Evolutionary conservation across 2,113 vertebrate species (phyloP), one percentile per base, ranked within the genome.

Genomic region (Poecile atricapillus): DNA sequence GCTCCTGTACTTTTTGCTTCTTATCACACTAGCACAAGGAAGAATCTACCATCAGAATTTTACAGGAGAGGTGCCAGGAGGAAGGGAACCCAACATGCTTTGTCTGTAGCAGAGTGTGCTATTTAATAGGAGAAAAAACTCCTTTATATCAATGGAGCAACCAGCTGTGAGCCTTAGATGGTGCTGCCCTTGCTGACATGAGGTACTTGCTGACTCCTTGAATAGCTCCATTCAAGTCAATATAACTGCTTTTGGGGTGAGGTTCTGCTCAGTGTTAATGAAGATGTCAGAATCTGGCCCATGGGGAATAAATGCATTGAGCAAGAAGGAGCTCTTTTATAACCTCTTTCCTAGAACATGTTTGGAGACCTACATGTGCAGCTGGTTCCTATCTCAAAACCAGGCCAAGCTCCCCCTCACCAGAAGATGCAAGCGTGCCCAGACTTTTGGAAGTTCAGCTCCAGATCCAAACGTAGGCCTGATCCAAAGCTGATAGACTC

Each of bases 271-370:
- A 93, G 62, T 53, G 73, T 93, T 92, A 94, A 92, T 92, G 86
- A 90, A 95, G 88, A 94, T 92, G 92, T 95, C 85, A 10, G 93
- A 78, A 55, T 92, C 68, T 89, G 56, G 60, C 73, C 88, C 83
- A 25, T 0, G 0, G 83, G 83, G 86, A 92, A 90, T 92, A 75
- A 87, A 73, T 55, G 62, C 2, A 6, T 87, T 96, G 86, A 95
- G 92, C 83, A 97, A 97, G 94, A 96, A 94, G 86, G 77, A 82
- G 73, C 60, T 95, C 73, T 96, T 96, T 94, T 94, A 92, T 94
- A 96, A 90, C 83, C 83, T 92, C 90, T 90, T 96, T 96, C 88
- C 91, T 96, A 95, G 87, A 94, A 95, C 91, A 79, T 76, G 67
- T 76, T 96, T 94, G 92, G 90, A 95, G 90, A 41, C 88, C 83